A percentile compares a stretch with the other conserved stretches of the same genome.
These are phyloP conservation scores for Psephotus haematonotus DNA, from an alignment of 2,113 vertebrate genomes.

Conservation along the genomic window DNA sequence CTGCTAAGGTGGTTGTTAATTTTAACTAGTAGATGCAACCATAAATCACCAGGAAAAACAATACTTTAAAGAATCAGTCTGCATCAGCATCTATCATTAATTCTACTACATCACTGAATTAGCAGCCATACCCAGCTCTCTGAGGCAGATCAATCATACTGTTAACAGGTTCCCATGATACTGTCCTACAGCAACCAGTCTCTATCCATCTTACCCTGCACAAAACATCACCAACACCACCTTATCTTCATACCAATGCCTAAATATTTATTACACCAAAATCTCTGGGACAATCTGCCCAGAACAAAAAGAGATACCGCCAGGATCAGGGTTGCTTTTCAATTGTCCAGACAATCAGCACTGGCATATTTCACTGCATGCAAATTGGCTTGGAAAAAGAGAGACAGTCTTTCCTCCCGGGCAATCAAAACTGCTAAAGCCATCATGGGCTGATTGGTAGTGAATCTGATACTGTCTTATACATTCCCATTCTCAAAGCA, in stretches of 20 bases:
- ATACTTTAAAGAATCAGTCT: not conserved
- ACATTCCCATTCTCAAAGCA: not conserved
- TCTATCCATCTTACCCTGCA: not conserved
- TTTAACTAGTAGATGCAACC: not conserved
- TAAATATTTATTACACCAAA: not conserved
- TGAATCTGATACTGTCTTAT: not conserved
- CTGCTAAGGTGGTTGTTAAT: not conserved
- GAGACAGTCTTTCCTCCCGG: not conserved
- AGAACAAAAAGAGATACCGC: not conserved
- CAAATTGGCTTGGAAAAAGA: not conserved
- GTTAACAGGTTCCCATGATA: too few species aligned
- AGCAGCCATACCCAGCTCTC: not conserved
- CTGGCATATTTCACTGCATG: rapidly evolving
- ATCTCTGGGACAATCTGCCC: not conserved
- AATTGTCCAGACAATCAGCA: not conserved
- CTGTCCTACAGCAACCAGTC: not conserved
- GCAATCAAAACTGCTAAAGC: not conserved
- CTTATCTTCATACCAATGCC: not conserved
- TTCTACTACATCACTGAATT: not conserved
- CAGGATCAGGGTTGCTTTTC: not conserved
- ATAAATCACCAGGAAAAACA: slow-evolving; percentile 31
- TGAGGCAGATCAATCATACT: not conserved
- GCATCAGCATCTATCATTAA: not conserved
- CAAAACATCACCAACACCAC: not conserved
- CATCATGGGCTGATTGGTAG: not conserved